Conservation (phyloP, 2,797 vertebrate species). For the Cryptoprocta ferox region DNA sequence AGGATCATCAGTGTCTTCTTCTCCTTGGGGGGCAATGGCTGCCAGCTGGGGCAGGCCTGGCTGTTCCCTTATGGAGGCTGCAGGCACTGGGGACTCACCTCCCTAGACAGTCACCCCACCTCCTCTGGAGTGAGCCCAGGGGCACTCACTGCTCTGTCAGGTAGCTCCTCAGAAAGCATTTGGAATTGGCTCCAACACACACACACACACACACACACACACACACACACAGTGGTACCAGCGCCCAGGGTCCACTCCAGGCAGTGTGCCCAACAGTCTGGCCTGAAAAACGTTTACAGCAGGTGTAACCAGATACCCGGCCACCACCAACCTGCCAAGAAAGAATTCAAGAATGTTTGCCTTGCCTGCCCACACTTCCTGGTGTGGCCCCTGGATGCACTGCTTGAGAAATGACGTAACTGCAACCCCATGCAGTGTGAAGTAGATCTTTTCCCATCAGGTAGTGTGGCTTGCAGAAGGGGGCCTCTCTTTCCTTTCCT, state of each 20-base stretch:
- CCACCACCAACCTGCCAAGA: neutral
- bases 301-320: slow-evolving; percentile 27
- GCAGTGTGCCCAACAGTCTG: neutral
- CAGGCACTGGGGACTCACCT: neutral
- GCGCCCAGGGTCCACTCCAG: neutral
- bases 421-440: neutral
- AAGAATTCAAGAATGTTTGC: slow-evolving; percentile 44
- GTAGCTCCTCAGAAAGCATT: neutral
- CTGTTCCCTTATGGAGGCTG: neutral
- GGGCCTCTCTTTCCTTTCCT: neutral
- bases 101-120: too few relatives aligned
- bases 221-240: neutral
- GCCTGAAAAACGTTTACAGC: neutral
- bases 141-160: neutral
- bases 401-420: neutral
- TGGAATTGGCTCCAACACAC: neutral
- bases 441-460: neutral
- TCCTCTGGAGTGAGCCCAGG: neutral
- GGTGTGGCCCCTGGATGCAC: slow-evolving; percentile 58
- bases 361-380: slow-evolving; percentile 45
- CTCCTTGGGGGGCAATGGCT: neutral
- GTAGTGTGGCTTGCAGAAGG: neutral
- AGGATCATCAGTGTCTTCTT: neutral
- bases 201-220: neutral
- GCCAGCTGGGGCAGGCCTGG: neutral